Evolutionary conservation across 2,797 vertebrate genomes (phyloP).

Genomic region (Morelia viridis): DNA sequence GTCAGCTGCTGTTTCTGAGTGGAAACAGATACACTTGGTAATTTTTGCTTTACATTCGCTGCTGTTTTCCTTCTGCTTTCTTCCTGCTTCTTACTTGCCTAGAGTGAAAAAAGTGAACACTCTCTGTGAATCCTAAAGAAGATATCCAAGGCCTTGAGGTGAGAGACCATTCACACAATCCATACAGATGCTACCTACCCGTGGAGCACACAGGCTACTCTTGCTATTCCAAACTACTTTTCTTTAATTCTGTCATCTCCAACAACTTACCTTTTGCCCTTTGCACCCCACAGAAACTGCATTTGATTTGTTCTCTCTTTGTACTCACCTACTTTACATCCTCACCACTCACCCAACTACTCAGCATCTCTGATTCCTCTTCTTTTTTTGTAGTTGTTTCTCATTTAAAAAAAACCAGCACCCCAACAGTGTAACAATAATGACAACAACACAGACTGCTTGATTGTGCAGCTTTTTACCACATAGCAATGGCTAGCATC

Average conservation of each 20-base stretch:
- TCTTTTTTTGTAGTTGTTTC: background rate
- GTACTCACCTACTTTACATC: background rate
- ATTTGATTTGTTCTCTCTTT: background rate
- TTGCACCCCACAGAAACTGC: background rate
- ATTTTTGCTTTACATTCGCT: background rate
- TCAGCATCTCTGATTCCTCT: background rate
- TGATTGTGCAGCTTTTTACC: background rate
- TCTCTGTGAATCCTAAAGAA: background rate
- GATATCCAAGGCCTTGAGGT: background rate
- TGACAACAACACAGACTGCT: background rate
- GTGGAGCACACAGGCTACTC: background rate
- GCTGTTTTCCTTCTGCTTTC: background rate
- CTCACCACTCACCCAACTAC: background rate
- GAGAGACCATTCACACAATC: background rate
- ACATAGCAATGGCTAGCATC: background rate
- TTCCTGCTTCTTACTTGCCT: constrained; percentile 12
- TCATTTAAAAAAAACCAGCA: background rate
- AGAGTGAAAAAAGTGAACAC: background rate
- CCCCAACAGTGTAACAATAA: background rate
- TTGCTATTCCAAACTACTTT: background rate
- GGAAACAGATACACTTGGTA: background rate
- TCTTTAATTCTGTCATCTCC: background rate
- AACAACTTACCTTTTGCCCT: background rate
- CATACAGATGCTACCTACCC: too few relatives aligned
- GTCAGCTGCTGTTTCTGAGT: background rate